A percentile compares a stretch with the other conserved stretches of the same genome.
phyloP scores from a whole-genome alignment of 2,797 vertebrate species.

The Scolopax bukidnonensis region DNA sequence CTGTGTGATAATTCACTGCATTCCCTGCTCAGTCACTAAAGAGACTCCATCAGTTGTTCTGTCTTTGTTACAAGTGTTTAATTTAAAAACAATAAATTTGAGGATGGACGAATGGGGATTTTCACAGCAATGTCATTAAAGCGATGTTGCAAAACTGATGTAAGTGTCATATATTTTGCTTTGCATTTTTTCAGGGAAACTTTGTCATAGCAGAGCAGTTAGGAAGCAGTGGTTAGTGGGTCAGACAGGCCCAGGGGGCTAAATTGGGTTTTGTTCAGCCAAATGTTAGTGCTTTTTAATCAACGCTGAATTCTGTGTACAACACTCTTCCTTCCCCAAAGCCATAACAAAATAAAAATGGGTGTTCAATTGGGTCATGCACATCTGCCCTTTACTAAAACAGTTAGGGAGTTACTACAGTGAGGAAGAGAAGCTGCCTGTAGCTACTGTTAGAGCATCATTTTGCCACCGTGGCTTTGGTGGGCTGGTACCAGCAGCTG shows the following conservation, averaged over 20 bases:
- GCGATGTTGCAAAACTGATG: conserved; percentile 2
- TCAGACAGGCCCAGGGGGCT: conserved; percentile 59
- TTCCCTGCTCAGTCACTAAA: not conserved
- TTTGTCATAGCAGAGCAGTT: conserved; percentile 17
- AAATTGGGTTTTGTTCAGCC: not conserved
- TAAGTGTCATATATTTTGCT: not conserved
- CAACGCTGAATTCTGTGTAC: not conserved
- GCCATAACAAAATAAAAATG: conserved; percentile 12
- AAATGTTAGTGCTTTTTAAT: conserved; percentile 58
- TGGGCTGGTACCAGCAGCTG: not conserved
- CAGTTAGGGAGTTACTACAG: not conserved
- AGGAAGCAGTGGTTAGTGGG: conserved; percentile 37
- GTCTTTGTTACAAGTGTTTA: not conserved
- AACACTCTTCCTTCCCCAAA: conserved; percentile 46
- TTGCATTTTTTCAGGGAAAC: conserved; percentile 21
- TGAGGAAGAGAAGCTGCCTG: not conserved
- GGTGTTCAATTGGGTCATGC: conserved; percentile 15
- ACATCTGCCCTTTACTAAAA: conserved; percentile 4
- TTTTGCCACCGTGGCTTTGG: not conserved
- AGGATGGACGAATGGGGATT: not conserved
- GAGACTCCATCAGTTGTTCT: not conserved
- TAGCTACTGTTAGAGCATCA: not conserved
- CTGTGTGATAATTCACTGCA: not conserved
- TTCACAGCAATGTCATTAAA: not conserved
- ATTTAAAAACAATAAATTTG: not conserved